Conservation (phyloP, 2,113 vertebrate species). For the Trogon melanurus region DNA sequence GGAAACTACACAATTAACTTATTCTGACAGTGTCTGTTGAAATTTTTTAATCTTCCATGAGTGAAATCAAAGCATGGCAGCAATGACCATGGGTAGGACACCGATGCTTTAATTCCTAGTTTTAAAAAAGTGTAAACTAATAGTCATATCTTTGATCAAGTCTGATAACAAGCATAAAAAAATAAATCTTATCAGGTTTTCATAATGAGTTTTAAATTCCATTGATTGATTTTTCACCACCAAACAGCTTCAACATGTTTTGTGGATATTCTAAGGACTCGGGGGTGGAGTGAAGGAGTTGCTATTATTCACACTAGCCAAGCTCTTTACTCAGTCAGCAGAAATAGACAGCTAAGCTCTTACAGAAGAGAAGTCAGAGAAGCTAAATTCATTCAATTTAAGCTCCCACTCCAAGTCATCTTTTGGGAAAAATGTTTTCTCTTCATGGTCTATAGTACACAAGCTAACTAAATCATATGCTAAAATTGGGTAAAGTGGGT, state of each 20-base stretch:
- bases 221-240: not conserved
- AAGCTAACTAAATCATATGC: not conserved
- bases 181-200: not conserved
- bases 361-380: constrained; percentile 31
- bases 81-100: not conserved
- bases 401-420: not conserved
- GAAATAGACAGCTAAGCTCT: not conserved
- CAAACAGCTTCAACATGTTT: not conserved
- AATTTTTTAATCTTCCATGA: not conserved
- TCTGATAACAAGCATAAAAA: not conserved
- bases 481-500: not conserved
- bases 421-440: not conserved
- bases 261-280: not conserved
- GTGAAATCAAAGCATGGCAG: not conserved
- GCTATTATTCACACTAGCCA: not conserved
- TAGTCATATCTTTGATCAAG: not conserved
- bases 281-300: not conserved
- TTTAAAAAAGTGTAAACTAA: not conserved
- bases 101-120: not conserved
- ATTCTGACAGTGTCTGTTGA: not conserved
- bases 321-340: not conserved
- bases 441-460: not conserved
- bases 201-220: not conserved
- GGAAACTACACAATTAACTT: not conserved
- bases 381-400: constrained; percentile 10